phyloP scores from a whole-genome alignment of 2,888 invertebrate genomes.

The Plagiodera versicolora region DNA sequence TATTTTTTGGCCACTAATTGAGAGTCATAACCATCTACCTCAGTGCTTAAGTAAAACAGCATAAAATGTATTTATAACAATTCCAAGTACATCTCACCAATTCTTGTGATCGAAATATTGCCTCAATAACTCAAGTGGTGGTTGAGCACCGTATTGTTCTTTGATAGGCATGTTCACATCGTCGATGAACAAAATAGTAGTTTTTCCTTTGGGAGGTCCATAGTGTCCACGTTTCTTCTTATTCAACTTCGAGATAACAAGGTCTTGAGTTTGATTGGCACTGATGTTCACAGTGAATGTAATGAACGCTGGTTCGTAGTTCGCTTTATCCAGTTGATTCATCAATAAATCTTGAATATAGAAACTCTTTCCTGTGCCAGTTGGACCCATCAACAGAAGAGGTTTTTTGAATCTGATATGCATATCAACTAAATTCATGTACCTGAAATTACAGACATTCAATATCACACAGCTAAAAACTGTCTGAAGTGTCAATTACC shows the following conservation, averaged over 20 bases:
- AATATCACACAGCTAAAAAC: no score
- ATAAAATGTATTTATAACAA: no score
- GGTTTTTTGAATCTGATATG: slow-evolving; percentile 74
- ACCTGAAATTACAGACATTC: slow-evolving; percentile 53
- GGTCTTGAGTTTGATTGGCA: slow-evolving; percentile 81
- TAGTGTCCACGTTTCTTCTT: slow-evolving; percentile 73
- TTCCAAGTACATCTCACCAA: slow-evolving; percentile 65
- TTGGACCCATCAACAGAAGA: slow-evolving; percentile 77
- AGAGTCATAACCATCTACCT: no score
- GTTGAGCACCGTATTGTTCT: slow-evolving; percentile 82
- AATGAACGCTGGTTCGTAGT: slow-evolving; percentile 75
- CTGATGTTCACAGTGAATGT: slow-evolving; percentile 83
- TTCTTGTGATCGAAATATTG: slow-evolving; percentile 83
- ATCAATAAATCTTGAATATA: slow-evolving; percentile 73
- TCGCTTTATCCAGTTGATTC: slow-evolving; percentile 68
- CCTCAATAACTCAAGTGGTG: slow-evolving; percentile 80
- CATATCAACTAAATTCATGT: slow-evolving; percentile 71
- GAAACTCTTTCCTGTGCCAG: slow-evolving; percentile 86
- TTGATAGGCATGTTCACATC: slow-evolving; percentile 87
- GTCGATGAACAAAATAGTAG: slow-evolving; percentile 78
- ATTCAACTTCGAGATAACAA: slow-evolving; percentile 69
- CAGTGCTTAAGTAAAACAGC: no score
- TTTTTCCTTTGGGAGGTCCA: slow-evolving; percentile 75
- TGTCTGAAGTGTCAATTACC: slow-evolving; percentile 19
- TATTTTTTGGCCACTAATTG: no score